These are phyloP conservation scores for Hecatera dysodea DNA, from an alignment of 2,888 invertebrate species.

Conservation along the genomic window DNA sequence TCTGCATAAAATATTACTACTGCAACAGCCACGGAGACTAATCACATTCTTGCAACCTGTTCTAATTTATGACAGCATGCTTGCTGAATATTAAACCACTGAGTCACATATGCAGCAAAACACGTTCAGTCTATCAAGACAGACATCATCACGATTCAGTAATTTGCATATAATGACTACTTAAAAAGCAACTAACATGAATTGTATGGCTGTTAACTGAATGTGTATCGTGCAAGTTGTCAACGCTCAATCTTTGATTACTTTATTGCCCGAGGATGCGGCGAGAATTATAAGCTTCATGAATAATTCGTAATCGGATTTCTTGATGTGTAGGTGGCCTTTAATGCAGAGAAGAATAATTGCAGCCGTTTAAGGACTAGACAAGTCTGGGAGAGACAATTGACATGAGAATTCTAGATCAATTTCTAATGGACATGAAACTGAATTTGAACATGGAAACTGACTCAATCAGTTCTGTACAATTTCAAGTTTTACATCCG, in stretches of 20 bases:
- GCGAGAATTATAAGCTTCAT: conserved; percentile 68
- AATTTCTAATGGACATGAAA: background rate
- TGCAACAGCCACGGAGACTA: background rate
- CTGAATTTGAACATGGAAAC: background rate
- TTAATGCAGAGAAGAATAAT: conserved; percentile 54
- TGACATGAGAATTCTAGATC: conserved; percentile 14
- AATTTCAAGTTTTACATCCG: background rate
- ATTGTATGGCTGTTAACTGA: conserved; percentile 77
- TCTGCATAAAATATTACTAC: conserved; percentile 2
- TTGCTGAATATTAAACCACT: conserved; percentile 56
- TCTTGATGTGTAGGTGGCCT: conserved; percentile 58
- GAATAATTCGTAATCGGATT: conserved; percentile 60
- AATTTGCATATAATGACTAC: conserved; percentile 87
- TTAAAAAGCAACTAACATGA: conserved; percentile 83
- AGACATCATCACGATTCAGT: conserved; percentile 81
- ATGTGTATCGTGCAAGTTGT: conserved; percentile 80
- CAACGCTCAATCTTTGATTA: conserved; percentile 81
- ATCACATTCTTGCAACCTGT: conserved; percentile 49
- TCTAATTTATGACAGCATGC: conserved; percentile 56
- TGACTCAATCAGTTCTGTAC: too few relatives aligned
- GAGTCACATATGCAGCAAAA: conserved; percentile 66
- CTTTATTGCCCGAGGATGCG: conserved; percentile 73
- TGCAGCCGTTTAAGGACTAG: conserved; percentile 46
- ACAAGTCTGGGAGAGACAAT: conserved; percentile 32
- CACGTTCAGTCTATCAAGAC: conserved; percentile 80